Evolutionary conservation across 2,888 invertebrate genomes (phyloP), one percentile per base, ranked within the genome.

Genomic region (Xylota sylvarum): DNA sequence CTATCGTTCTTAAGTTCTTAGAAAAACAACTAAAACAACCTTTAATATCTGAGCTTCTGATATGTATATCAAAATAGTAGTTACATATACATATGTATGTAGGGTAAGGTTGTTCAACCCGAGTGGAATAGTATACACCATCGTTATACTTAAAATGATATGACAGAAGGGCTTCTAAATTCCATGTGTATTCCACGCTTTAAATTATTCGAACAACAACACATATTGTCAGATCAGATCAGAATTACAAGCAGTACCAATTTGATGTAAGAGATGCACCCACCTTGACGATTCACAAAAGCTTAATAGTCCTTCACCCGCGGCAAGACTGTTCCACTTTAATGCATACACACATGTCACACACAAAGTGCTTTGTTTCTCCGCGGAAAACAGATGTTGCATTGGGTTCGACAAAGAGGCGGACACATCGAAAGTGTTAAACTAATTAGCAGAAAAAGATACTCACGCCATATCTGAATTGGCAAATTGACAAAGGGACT

Each of bases 361-460:
- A 64, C 48, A 77, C 60, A 84, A 65, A 69, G 14, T 40, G 37
- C 74, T 69, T 69, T 84, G 65, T 79, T 70, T 52, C 14, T 17
- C 12, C 27, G 32, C n/a, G 17, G 37, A 19, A 58, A 50, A 58
- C 40, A 52, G 58, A 23, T 56, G 32, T 46, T 58, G 46, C 50
- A 23, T n/a, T 30, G 50, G 50, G n/a, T 1, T 10, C n/a, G 9
- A 76, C 58, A 65, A 85, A 52, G 58, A 50, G 23, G 6, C 46
- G 14, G 32, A 48, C 27, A 65, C 58, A 65, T 43, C 46, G 60
- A 65, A 76, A 81, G 80, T 85, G 81, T 76, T 85, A 76, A 85
- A 76, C 70, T 81, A 85, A 85, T 85, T 85, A 85, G 70, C 81
- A 64, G 37, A 69, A 65, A 69, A 65, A 58, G 64, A 76, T 14